These are phyloP conservation scores for Onthophagus sagittarius DNA, from an alignment of 2,888 invertebrate genomes.

Conservation along the genomic window DNA sequence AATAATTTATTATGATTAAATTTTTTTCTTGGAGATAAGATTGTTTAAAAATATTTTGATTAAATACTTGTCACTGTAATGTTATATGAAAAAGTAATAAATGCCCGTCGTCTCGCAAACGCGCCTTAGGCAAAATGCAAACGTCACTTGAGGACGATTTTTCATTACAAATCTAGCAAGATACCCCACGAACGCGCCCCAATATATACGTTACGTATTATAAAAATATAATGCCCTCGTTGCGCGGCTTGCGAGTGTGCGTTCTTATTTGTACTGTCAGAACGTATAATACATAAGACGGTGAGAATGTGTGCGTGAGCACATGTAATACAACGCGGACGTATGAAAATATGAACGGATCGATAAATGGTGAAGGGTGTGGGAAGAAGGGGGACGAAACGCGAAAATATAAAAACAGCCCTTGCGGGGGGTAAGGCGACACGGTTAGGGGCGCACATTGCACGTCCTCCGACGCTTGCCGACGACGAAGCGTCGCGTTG, in stretches of 20 bases:
- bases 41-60: background rate
- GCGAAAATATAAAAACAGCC: background rate
- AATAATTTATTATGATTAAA: background rate
- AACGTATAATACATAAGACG: background rate
- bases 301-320: background rate
- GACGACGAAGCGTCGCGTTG: background rate
- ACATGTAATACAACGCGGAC: background rate
- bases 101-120: background rate
- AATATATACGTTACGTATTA: background rate
- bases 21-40: background rate
- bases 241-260: background rate
- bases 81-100: background rate
- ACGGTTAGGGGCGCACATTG: background rate
- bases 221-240: background rate
- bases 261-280: background rate
- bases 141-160: slow-evolving; percentile 15
- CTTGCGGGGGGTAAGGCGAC: background rate
- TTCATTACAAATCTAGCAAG: slow-evolving; percentile 9
- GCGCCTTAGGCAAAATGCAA: slow-evolving; percentile 5
- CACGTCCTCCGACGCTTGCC: background rate
- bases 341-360: background rate
- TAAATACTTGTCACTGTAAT: background rate
- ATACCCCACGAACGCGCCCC: background rate
- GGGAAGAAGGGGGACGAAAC: background rate
- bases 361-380: background rate